These are phyloP conservation scores for Temnopleurus reevesii DNA, from an alignment of 53 echinoderm and acorn worm genomes.

Conservation along the genomic window DNA sequence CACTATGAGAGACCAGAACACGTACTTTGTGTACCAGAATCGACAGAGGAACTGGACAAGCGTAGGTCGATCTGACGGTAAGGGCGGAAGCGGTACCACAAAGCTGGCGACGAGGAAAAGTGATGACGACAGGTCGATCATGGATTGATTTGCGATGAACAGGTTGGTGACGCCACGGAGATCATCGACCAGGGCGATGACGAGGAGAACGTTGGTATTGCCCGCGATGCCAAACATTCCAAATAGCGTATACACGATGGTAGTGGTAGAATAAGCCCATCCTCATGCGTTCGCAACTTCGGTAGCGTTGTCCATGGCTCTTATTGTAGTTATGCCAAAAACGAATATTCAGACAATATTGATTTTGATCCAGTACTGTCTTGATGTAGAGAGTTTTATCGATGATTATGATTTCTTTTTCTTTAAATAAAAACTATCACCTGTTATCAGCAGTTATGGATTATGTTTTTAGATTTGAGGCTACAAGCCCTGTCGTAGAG, in stretches of 20 bases:
- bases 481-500: too few species aligned
- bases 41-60: not conserved
- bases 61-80: not conserved
- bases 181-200: slow-evolving; percentile 4
- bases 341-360: too few species aligned
- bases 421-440: too few species aligned
- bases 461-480: too few species aligned
- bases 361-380: too few species aligned
- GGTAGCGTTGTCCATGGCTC: not conserved
- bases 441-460: too few species aligned
- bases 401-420: too few species aligned
- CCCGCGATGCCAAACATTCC: not conserved
- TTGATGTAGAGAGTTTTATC: too few species aligned
- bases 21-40: slow-evolving; percentile 24
- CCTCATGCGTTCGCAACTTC: not conserved
- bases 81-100: slow-evolving; percentile 1
- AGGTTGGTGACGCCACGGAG: slow-evolving; percentile 17
- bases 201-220: slow-evolving; percentile 12
- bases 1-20: not conserved
- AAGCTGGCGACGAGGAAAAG: not conserved
- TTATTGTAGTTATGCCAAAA: too few species aligned
- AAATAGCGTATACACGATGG: not conserved
- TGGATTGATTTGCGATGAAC: slow-evolving; percentile 21
- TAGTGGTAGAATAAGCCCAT: not conserved
- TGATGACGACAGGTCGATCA: slow-evolving; percentile 6